These are phyloP conservation scores for Cantharis flavilabris DNA, from an alignment of 2,888 invertebrate genomes.

Conservation along the genomic window DNA sequence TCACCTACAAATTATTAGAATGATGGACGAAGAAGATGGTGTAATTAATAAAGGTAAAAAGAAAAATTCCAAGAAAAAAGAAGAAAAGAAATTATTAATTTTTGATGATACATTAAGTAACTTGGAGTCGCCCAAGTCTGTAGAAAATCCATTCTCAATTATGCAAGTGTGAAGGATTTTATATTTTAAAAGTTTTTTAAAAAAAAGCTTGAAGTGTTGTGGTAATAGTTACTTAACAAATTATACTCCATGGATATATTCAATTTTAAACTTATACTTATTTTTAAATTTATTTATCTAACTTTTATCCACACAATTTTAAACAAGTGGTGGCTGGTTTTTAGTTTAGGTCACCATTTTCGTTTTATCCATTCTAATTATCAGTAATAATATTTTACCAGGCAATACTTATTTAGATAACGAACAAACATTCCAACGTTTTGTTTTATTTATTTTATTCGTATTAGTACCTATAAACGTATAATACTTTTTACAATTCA, in stretches of 20 bases:
- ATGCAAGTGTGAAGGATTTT: conserved; percentile 4
- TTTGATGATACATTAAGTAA: conserved; percentile 51
- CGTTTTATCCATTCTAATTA: not conserved
- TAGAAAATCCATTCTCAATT: conserved; percentile 16
- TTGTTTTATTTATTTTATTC: not conserved
- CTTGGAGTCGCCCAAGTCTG: conserved; percentile 41
- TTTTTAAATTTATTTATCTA: not conserved
- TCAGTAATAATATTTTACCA: not conserved
- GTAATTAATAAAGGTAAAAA: conserved; percentile 60
- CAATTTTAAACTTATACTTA: not conserved
- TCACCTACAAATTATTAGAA: conserved; percentile 69
- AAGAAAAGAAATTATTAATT: conserved; percentile 57
- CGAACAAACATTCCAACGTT: not conserved
- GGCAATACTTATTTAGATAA: not conserved
- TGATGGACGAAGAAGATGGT: conserved; percentile 79
- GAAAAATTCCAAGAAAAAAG: conserved; percentile 46
- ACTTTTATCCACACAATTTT: not conserved
- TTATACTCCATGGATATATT: not conserved
- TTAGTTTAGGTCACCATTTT: not conserved
- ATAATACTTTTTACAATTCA: not conserved
- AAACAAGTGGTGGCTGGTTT: too few relatives aligned
- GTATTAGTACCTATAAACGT: not conserved
- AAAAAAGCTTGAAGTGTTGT: not conserved
- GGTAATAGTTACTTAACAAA: not conserved
- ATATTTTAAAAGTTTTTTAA: not conserved